Conservation (phyloP, 1,140 invertebrate genomes). For the Panagrolaimus sp. region DNA sequence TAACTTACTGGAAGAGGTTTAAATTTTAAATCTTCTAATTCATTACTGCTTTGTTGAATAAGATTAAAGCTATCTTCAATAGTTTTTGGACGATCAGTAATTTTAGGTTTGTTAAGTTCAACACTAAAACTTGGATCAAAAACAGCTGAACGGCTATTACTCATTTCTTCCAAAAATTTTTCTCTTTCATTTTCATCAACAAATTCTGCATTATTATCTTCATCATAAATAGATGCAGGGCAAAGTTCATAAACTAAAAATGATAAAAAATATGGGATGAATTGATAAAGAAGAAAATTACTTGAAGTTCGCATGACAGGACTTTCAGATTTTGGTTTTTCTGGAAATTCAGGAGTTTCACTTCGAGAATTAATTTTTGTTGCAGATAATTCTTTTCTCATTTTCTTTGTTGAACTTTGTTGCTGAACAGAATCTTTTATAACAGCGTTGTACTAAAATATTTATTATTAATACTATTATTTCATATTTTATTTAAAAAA, state of each 20-base stretch:
- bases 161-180: constrained; percentile 14
- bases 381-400: background rate
- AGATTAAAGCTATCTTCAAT: constrained; percentile 14
- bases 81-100: background rate
- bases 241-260: constrained; percentile 22
- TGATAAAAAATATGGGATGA: background rate
- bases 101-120: background rate
- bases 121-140: background rate
- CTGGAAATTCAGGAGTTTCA: background rate
- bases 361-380: background rate
- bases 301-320: constrained; percentile 5
- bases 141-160: background rate
- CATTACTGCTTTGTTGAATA: background rate
- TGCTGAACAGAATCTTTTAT: constrained; percentile 13
- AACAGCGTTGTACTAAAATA: constrained; percentile 16
- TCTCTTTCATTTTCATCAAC: constrained; percentile 12
- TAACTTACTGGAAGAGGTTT: constrained; percentile 1
- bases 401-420: background rate
- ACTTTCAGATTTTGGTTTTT: background rate
- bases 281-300: background rate
- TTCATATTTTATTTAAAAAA: background rate
- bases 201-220: constrained; percentile 15
- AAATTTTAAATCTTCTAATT: constrained; percentile 9
- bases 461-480: background rate
- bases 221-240: constrained; percentile 19